Base-by-base conservation (phyloP, 2,888 invertebrate species). In the Cecidostiba fungosa region DNA sequence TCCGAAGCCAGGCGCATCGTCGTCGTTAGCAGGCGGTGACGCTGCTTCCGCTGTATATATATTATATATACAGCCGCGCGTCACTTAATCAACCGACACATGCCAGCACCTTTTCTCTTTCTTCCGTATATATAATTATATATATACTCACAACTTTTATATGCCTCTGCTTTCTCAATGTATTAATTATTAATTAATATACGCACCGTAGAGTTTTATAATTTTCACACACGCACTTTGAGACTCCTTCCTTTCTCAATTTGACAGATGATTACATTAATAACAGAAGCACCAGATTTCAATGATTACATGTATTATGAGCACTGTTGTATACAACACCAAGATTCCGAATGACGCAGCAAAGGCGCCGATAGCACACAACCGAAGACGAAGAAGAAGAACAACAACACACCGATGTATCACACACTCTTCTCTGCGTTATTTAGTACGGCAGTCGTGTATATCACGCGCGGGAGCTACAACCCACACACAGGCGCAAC, bases 1-100 rank as follows among this genome's bases (percentile, higher is more conserved):
- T 19, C 74, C 78, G 50, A 66, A 50, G 78, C 79, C 39, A 79
- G 29, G 76, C 85, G 80, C 85, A 85, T 85, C 85, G 76, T 85
- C 85, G 80, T 72, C 77, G 80, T 76, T 76, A 84, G 74, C 84
- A 78, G 29, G 69, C 5, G 78, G 77, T 83, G 77, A 19, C 5
- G 12, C 19, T 4, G 32, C 19, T 16, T 29, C 43, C 19, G 47
- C 54, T 54, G 50, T 72, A 59, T 54, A 3, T 19, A n/a, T 43
- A 6, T 36, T 36, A 12, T 10, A 43, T 8, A 43, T 43, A 26
- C 26, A 26, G 29, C 62, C 26, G 10, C 26, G 10, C 29, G 54
- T 59, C 54, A 59, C 54, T 59, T n/a, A n/a, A 59, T 59, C 54
- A 59, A 59, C 54, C 54, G 54, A 8, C 54, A 59, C 54, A 59